Evolutionary conservation across 1,140 invertebrate species (phyloP).

Genomic region (Rhopalosiphum maidis): DNA sequence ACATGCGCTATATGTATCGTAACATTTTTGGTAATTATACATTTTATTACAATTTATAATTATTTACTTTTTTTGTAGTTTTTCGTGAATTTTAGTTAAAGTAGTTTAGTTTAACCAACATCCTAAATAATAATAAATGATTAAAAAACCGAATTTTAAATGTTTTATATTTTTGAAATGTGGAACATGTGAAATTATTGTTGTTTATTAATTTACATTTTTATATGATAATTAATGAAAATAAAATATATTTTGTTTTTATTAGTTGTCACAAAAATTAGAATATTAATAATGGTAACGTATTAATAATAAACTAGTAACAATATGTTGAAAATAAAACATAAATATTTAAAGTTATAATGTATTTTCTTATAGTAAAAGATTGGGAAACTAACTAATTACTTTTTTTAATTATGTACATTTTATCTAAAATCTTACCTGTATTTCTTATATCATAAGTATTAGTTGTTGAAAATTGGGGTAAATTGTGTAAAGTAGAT

Average conservation of each 20-base stretch:
- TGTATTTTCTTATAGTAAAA: too few species aligned
- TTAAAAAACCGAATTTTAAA: background rate
- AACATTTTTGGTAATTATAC: background rate
- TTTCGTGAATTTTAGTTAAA: background rate
- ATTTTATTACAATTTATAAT: background rate
- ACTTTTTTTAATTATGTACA: too few species aligned
- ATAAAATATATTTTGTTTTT: too few species aligned
- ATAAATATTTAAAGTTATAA: too few species aligned
- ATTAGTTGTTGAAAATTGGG: slow-evolving; percentile 26
- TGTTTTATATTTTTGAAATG: background rate
- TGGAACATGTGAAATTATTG: background rate
- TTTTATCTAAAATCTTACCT: background rate
- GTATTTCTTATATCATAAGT: background rate
- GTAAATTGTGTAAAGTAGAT: slow-evolving; percentile 32
- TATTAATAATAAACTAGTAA: too few species aligned
- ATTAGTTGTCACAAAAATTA: too few species aligned
- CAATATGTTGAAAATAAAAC: too few species aligned
- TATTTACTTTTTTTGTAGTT: background rate
- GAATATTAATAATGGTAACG: too few species aligned
- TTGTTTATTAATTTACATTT: too few species aligned
- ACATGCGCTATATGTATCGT: background rate
- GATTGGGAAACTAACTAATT: too few species aligned
- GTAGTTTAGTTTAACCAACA: background rate
- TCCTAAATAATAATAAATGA: background rate
- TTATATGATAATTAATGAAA: too few species aligned